These are phyloP conservation scores for Illadopsis cleaveri DNA, from an alignment of 2,113 vertebrate species.

Conservation along the genomic window DNA sequence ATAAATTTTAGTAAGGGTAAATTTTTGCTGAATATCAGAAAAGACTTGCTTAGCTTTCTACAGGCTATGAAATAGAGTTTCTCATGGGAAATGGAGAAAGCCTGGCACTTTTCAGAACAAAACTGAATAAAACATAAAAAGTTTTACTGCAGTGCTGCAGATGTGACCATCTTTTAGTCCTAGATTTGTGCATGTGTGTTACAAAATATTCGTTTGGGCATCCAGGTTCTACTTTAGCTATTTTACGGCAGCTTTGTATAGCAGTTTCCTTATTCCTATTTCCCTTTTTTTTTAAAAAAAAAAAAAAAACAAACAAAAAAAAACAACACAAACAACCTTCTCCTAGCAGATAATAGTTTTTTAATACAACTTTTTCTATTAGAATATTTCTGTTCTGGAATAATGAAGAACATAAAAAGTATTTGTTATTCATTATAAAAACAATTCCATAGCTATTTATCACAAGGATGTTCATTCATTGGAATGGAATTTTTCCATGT, in stretches of 20 bases:
- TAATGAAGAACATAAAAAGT: neutral
- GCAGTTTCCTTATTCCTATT: neutral
- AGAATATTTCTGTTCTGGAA: neutral
- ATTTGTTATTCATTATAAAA: neutral
- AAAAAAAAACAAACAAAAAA: no score
- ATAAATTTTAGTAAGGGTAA: neutral
- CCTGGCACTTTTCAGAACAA: neutral
- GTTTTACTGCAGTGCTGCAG: neutral
- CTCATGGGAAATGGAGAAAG: neutral
- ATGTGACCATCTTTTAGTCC: neutral
- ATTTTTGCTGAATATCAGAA: constrained; percentile 4
- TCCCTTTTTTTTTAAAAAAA: neutral
- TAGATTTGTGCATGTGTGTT: neutral
- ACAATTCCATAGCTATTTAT: neutral
- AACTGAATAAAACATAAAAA: neutral
- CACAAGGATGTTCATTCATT: neutral
- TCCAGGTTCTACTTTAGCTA: neutral
- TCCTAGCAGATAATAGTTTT: neutral
- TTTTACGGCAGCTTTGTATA: neutral
- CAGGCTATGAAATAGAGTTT: neutral
- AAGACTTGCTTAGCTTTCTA: neutral
- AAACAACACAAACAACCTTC: neutral
- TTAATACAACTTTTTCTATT: neutral
- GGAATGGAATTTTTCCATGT: neutral
- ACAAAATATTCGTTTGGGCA: neutral